Evolutionary conservation across 2,888 invertebrate species (phyloP), one percentile per base, ranked within the genome.

Genomic region (Trisateles emortualis): DNA sequence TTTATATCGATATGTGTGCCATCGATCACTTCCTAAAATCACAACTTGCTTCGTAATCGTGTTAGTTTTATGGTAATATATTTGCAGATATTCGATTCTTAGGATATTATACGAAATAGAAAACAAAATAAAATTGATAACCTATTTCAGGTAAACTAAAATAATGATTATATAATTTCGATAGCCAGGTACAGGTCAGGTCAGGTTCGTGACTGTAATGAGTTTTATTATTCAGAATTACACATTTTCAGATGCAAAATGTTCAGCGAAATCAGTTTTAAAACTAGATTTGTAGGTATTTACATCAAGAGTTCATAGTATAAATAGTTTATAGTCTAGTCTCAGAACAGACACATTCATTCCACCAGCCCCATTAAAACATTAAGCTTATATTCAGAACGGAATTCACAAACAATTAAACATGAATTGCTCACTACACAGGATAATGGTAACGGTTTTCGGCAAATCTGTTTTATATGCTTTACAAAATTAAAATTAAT

Each of bases 1-100:
- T 59, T 49, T 68, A 63, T 61, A 68, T 60, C 60, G 59, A 71
- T 71, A 71, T 65, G 63, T 68, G 62, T 55, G 50, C 17, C 63
- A 65, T 67, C 48, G 58, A 71, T 67, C 58, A 70, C 43, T 66
- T 50, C 46, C 49, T 49, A 57, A 45, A 38, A 67, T 55, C 52
- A 53, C 32, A 38, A 58, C 39, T 39, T 63, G 59, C 52, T 51
- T 14, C 41, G 52, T 57, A 59, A 63, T 59, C 42, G 19, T 35
- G 39, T 11, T 22, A 52, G 52, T 52, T 55, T 65, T 53, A 52
- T 52, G 44, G 22, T 47, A 60, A 53, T 38, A 19, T 26, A 50
- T 53, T 33, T 40, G 39, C 35, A 33, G 50, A 43, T 29, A 57
- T 51, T 35, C 49, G 22, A 40, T 67, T 60, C 48, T 45, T 50